A percentile compares a stretch with the other conserved stretches of the same genome.
Conservation (phyloP, 2,797 vertebrate species). For the Austrolebias charrua region DNA sequence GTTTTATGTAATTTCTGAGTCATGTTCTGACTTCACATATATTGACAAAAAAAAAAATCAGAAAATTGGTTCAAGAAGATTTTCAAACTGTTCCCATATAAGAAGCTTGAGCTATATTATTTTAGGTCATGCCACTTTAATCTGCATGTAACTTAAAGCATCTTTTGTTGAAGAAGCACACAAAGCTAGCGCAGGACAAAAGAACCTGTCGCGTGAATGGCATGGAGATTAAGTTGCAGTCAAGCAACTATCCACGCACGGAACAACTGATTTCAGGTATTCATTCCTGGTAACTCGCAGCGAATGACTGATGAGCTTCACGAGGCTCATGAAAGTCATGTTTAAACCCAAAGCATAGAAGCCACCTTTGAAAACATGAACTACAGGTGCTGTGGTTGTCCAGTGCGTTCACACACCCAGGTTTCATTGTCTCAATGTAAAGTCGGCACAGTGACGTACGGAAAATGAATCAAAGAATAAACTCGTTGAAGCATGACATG, state of each 20-base stretch:
- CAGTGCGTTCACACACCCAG: neutral
- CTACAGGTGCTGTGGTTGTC: neutral
- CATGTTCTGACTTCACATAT: neutral
- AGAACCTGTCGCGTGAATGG: neutral
- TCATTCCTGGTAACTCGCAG: constrained; percentile 5
- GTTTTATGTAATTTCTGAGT: neutral
- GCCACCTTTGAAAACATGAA: neutral
- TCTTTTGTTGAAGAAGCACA: constrained; percentile 14
- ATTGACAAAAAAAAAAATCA: no score
- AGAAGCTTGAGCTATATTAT: neutral
- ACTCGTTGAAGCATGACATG: neutral
- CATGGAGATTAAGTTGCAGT: neutral
- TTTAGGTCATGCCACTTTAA: neutral
- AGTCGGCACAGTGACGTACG: neutral
- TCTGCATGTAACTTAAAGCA: neutral
- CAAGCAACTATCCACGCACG: neutral
- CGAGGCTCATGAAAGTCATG: accelerated
- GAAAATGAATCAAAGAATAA: neutral
- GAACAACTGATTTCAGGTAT: neutral
- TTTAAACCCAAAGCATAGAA: neutral
- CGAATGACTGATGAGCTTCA: constrained; percentile 3
- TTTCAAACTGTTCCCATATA: neutral
- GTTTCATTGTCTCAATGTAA: neutral
- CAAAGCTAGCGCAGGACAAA: constrained; percentile 12
- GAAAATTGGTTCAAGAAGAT: neutral